A percentile compares a stretch with the other conserved stretches of the same genome.
phyloP scores from a whole-genome alignment of 2,888 invertebrate genomes.

The Pollenia amentaria region DNA sequence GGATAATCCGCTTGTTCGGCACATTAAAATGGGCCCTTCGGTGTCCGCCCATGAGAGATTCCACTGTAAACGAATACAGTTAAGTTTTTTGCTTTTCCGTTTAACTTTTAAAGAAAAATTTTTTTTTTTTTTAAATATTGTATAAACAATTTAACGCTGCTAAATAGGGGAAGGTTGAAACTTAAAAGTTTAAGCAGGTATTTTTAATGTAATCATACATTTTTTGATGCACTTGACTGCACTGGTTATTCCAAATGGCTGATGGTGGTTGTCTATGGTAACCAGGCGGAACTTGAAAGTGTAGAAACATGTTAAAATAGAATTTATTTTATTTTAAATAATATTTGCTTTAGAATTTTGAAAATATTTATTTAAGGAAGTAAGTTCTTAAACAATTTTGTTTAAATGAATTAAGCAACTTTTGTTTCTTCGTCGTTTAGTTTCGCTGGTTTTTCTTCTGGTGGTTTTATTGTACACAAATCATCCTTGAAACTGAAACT shows the following conservation, averaged over 20 bases:
- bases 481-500: slow-evolving; percentile 55
- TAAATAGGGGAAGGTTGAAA: not conserved
- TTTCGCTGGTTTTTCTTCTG: slow-evolving; percentile 4
- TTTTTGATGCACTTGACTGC: slow-evolving; percentile 57
- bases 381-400: slow-evolving; percentile 29
- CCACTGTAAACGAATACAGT: not conserved
- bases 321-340: not conserved
- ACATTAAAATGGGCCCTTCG: too few relatives aligned
- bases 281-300: slow-evolving; percentile 13
- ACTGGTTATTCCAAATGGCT: slow-evolving; percentile 21
- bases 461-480: slow-evolving; percentile 30
- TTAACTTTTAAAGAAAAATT: not conserved
- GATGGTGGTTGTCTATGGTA: not conserved
- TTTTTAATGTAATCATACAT: slow-evolving; percentile 32
- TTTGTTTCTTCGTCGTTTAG: slow-evolving; percentile 8
- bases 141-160: slow-evolving; percentile 8
- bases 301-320: slow-evolving; percentile 14
- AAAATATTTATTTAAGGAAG: not conserved
- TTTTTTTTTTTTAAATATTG: not conserved
- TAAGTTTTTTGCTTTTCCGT: not conserved
- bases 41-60: too few relatives aligned
- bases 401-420: not conserved
- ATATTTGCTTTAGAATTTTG: not conserved
- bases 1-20: too few relatives aligned
- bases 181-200: slow-evolving; percentile 12